Evolutionary conservation across 1,140 invertebrate species (phyloP).

Genomic region (Sminthurinus signatus): DNA sequence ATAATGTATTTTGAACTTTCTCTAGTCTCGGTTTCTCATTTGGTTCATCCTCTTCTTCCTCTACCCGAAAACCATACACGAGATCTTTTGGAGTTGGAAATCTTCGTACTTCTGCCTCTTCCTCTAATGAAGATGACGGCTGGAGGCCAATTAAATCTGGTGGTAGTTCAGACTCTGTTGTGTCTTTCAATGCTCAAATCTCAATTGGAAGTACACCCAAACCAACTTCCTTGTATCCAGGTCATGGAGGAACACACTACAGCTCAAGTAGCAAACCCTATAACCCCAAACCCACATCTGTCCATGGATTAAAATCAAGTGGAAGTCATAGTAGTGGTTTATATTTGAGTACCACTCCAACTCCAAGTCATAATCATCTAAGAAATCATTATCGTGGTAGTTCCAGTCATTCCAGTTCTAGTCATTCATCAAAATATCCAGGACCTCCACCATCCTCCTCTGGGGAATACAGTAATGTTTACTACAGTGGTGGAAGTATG

Average conservation of each 20-base stretch:
- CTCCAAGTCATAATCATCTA: too few relatives aligned
- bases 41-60: not conserved
- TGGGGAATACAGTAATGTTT: too few relatives aligned
- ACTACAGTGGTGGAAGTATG: too few relatives aligned
- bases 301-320: too few relatives aligned
- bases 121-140: not conserved
- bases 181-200: constrained; percentile 27
- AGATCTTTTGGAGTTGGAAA: not conserved
- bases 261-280: constrained; percentile 22
- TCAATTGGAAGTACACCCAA: constrained; percentile 13
- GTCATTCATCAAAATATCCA: not conserved
- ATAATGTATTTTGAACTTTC: too few relatives aligned
- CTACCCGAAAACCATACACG: not conserved
- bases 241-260: constrained; percentile 18
- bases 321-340: too few relatives aligned
- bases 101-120: not conserved
- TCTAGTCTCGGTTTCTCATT: not conserved
- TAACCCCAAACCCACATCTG: constrained; percentile 13
- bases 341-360: too few relatives aligned
- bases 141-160: constrained; percentile 3
- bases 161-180: not conserved
- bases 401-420: too few relatives aligned
- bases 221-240: not conserved
- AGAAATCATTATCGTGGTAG: too few relatives aligned
- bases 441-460: not conserved